Conservation (phyloP, 2,113 vertebrate species). For the Ictalurus punctatus region DNA sequence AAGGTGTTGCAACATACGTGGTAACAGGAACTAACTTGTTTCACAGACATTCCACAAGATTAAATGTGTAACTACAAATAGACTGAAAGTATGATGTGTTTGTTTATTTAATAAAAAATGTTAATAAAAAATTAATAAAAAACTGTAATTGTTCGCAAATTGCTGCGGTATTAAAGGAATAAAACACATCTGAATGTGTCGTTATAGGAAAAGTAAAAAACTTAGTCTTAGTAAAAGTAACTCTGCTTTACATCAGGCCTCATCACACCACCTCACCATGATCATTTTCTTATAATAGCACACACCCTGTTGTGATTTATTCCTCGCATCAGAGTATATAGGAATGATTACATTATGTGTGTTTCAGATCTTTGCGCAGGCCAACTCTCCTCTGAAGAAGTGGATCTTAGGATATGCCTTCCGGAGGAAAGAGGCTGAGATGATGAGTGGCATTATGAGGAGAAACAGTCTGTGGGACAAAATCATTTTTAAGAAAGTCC, state of each 20-base stretch:
- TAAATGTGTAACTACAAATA: no score
- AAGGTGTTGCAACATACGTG: no score
- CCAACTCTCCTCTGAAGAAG: conserved; percentile 85
- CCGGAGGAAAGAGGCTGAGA: conserved; percentile 89
- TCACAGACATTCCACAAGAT: not conserved
- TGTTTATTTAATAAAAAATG: no score
- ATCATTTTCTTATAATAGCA: not conserved
- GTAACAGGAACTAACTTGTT: no score
- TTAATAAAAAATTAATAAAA: no score
- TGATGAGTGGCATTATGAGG: conserved; percentile 86
- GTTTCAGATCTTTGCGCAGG: conserved; percentile 87
- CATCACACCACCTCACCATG: not conserved
- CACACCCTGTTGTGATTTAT: not conserved
- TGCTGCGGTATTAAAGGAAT: not conserved
- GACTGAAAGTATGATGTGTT: not conserved
- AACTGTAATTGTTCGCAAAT: not conserved
- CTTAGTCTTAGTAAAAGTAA: not conserved
- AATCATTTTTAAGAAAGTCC: conserved; percentile 93
- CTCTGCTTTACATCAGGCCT: not conserved
- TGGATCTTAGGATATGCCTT: conserved; percentile 91
- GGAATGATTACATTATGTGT: not conserved
- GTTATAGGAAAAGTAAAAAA: not conserved
- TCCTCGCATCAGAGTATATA: not conserved
- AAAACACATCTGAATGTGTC: not conserved
- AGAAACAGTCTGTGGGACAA: conserved; percentile 94